A percentile compares a stretch with the other conserved stretches of the same genome.
Conservation (phyloP, 2,888 invertebrate species). For the Hylaea fasciaria region DNA sequence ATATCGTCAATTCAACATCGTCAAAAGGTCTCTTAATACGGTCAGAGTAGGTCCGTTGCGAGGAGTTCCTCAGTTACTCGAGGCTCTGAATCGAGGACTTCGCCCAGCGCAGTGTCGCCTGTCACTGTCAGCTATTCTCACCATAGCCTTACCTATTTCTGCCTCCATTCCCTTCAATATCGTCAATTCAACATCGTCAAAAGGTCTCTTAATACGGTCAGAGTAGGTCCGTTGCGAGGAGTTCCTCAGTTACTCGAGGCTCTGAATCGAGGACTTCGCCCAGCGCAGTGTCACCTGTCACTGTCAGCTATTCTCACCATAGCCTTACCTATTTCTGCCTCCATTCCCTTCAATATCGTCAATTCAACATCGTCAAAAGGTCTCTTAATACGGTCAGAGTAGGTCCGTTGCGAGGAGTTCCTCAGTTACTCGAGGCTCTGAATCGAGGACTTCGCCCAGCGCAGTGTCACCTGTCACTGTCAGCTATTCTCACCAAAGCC, state of each 20-base stretch:
- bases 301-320: too few relatives aligned
- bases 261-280: too few relatives aligned
- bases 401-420: constrained; percentile 75
- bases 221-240: constrained; percentile 77
- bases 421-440: constrained; percentile 73
- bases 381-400: constrained; percentile 68
- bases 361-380: constrained; percentile 78
- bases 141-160: constrained; percentile 70
- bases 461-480: too few relatives aligned
- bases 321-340: constrained; percentile 64
- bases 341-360: constrained; percentile 72
- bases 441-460: too few relatives aligned
- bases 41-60: too few relatives aligned
- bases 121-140: too few relatives aligned
- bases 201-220: constrained; percentile 66
- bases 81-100: too few relatives aligned
- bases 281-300: too few relatives aligned
- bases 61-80: too few relatives aligned
- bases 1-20: constrained; percentile 81
- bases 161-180: constrained; percentile 63
- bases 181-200: constrained; percentile 79
- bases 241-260: constrained; percentile 78
- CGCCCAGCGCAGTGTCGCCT: too few relatives aligned
- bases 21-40: constrained; percentile 68
- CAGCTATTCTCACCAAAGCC: constrained; percentile 5